Evolutionary conservation across 2,113 vertebrate genomes (phyloP).

Genomic region (Brachyhypopomus gauderio): DNA sequence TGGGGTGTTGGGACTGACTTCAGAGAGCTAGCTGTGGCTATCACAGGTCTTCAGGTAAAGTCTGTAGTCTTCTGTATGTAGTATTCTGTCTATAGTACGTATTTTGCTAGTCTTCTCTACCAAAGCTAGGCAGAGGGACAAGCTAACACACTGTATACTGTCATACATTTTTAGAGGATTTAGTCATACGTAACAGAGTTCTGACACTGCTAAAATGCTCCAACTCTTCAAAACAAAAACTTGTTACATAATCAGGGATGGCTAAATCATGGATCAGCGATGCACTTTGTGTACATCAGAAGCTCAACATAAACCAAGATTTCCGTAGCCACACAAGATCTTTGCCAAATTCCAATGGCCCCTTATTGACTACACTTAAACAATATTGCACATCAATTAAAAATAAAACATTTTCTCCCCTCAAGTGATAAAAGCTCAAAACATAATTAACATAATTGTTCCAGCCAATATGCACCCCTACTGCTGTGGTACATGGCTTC

Average conservation of each 20-base stretch:
- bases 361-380: not conserved
- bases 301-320: slow-evolving; percentile 1
- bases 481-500: not conserved
- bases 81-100: not conserved
- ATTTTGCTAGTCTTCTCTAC: not conserved
- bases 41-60: slow-evolving; percentile 17
- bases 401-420: not conserved
- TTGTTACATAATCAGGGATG: slow-evolving; percentile 27
- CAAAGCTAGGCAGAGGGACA: slow-evolving; percentile 19
- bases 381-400: slow-evolving; percentile 31
- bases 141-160: slow-evolving; percentile 25
- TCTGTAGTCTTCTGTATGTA: not conserved
- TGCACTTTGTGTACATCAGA: slow-evolving; percentile 39
- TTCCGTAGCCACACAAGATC: not conserved
- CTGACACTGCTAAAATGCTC: slow-evolving; percentile 23
- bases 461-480: not conserved
- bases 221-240: slow-evolving; percentile 11
- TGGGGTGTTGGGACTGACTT: slow-evolving; percentile 17
- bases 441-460: not conserved
- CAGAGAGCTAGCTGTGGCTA: not conserved
- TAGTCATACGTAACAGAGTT: slow-evolving; percentile 13
- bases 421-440: not conserved
- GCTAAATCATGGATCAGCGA: slow-evolving; percentile 17
- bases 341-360: slow-evolving; percentile 31
- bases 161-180: slow-evolving; percentile 22